phyloP scores from a whole-genome alignment of 2,888 invertebrate genomes.

The Xylocampa areola region DNA sequence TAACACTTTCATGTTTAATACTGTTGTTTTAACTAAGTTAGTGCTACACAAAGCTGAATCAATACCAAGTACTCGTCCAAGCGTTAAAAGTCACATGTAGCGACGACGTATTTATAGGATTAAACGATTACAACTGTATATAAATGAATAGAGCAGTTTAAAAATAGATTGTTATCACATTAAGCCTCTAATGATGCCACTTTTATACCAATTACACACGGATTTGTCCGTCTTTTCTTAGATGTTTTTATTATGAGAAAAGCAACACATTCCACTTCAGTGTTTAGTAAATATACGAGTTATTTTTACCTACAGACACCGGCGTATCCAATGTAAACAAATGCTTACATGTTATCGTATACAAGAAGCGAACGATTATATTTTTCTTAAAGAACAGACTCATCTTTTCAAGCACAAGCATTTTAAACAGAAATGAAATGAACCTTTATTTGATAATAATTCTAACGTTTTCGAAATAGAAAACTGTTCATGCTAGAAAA shows the following conservation, averaged over 20 bases:
- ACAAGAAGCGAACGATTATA: slow-evolving; percentile 14
- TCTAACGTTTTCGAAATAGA: not conserved
- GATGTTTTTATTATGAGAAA: not conserved
- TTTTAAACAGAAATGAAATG: not conserved
- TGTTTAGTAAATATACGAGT: slow-evolving; percentile 44
- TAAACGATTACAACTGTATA: slow-evolving; percentile 25
- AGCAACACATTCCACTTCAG: slow-evolving; percentile 32
- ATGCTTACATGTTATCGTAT: slow-evolving; percentile 42
- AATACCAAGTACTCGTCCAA: not conserved
- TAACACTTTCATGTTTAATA: no score
- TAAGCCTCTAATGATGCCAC: slow-evolving; percentile 3
- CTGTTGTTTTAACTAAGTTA: no score
- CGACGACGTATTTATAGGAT: slow-evolving; percentile 20
- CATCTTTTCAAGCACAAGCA: not conserved
- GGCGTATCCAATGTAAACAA: slow-evolving; percentile 46
- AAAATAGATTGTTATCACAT: slow-evolving; percentile 42
- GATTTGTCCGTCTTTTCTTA: slow-evolving; percentile 8
- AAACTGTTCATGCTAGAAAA: not conserved
- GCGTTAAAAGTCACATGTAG: slow-evolving; percentile 10
- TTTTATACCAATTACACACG: slow-evolving; percentile 10
- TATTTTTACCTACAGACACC: slow-evolving; percentile 42
- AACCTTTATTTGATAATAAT: slow-evolving; percentile 9
- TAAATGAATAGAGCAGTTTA: slow-evolving; percentile 11
- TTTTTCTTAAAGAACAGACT: slow-evolving; percentile 17
- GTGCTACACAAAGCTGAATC: not conserved